Evolutionary conservation across 2,113 vertebrate species (phyloP).

Genomic region (Aviceda subcristata): DNA sequence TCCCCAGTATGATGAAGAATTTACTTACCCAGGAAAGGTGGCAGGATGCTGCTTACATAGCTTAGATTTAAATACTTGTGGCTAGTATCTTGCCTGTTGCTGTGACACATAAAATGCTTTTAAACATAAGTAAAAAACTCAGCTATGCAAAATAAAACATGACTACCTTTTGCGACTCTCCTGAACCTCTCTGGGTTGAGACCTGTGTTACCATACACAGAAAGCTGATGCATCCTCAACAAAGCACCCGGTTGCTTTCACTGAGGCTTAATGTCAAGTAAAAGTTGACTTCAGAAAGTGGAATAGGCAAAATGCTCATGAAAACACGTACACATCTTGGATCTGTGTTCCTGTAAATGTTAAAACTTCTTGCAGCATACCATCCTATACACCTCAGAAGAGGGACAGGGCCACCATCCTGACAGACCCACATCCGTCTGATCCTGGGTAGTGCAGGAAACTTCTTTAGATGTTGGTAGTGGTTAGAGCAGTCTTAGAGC

Average conservation of each 20-base stretch:
- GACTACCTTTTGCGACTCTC: neutral
- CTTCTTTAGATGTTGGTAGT: neutral
- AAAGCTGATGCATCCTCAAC: neutral
- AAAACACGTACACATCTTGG: neutral
- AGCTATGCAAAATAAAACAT: neutral
- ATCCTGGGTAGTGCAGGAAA: neutral
- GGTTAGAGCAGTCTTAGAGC: neutral
- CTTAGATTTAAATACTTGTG: neutral
- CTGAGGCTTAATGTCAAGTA: neutral
- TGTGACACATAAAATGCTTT: neutral
- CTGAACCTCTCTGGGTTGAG: neutral
- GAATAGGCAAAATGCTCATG: neutral
- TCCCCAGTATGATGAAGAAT: neutral
- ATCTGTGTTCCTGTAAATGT: neutral
- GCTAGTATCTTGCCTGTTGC: neutral
- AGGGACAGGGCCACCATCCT: neutral
- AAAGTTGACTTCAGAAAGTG: neutral
- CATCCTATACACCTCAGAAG: neutral
- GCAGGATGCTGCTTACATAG: neutral
- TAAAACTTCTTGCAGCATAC: neutral
- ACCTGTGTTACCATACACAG: neutral
- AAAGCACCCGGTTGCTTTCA: neutral
- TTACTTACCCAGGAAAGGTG: neutral
- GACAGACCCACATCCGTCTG: neutral
- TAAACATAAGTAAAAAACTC: neutral